A percentile compares a stretch with the other conserved stretches of the same genome.
phyloP scores from a whole-genome alignment of 2,113 vertebrate genomes.

The Chionomys nivalis region DNA sequence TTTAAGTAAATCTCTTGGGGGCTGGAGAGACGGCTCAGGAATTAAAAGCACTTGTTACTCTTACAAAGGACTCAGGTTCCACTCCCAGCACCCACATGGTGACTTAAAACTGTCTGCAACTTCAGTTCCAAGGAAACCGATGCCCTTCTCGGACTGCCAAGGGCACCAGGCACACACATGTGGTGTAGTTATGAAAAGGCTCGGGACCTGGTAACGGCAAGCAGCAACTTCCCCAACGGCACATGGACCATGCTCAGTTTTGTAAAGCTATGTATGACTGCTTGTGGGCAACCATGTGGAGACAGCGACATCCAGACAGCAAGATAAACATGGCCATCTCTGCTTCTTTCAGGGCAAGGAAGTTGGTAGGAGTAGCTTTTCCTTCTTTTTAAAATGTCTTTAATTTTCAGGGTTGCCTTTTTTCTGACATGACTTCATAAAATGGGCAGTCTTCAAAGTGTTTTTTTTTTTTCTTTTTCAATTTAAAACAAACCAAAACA shows the following conservation, averaged over 20 bases:
- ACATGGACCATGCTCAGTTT: no score
- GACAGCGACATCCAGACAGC: neutral
- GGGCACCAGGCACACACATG: no score
- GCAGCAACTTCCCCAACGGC: neutral
- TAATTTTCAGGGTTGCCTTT: slow-evolving; percentile 4
- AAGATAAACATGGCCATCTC: neutral
- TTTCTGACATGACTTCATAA: slow-evolving; percentile 6
- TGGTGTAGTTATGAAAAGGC: neutral
- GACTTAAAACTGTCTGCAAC: neutral
- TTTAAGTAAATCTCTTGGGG: neutral
- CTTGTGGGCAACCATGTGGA: fast-evolving
- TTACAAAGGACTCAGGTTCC: neutral
- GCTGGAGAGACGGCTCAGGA: neutral
- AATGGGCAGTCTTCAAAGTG: neutral
- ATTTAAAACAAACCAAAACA: neutral
- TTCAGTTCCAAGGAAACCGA: neutral
- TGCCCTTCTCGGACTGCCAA: neutral
- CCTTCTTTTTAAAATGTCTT: neutral
- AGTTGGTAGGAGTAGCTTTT: neutral
- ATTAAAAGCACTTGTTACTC: neutral
- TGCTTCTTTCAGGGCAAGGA: neutral
- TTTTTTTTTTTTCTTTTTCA: neutral
- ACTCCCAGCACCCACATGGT: neutral
- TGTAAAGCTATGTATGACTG: neutral
- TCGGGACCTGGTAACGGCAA: neutral